Evolutionary conservation across 1,140 invertebrate species (phyloP).

Genomic region (Pteromalus puparum): DNA sequence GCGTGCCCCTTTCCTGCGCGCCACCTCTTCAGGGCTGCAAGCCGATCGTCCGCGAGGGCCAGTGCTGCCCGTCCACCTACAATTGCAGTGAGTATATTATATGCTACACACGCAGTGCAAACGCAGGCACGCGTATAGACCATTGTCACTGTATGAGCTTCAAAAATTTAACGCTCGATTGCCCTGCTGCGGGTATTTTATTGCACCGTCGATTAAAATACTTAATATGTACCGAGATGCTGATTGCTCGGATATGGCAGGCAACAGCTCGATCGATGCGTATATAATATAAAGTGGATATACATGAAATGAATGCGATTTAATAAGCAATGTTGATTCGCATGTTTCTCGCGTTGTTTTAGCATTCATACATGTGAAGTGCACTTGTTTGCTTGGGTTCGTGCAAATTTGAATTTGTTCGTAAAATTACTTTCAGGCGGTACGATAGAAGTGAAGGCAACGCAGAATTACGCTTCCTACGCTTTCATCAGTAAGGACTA

Average conservation of each 20-base stretch:
- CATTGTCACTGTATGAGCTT: too few species aligned
- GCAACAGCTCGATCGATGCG: too few species aligned
- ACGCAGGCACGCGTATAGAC: too few species aligned
- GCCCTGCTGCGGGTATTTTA: too few species aligned
- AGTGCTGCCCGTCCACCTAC: slow-evolving; percentile 90
- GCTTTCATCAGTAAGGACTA: slow-evolving; percentile 78
- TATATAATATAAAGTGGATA: too few species aligned
- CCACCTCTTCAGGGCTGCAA: slow-evolving; percentile 84
- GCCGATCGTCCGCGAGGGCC: slow-evolving; percentile 84
- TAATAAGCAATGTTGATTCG: not conserved
- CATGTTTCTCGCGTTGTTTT: not conserved
- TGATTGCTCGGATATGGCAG: too few species aligned
- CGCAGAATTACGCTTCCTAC: slow-evolving; percentile 75
- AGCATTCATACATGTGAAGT: too few species aligned
- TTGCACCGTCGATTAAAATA: too few species aligned
- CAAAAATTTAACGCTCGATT: too few species aligned
- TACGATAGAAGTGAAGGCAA: slow-evolving; percentile 75
- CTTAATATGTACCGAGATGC: too few species aligned
- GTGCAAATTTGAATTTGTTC: not conserved
- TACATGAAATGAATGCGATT: not conserved
- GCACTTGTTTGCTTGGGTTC: too few species aligned
- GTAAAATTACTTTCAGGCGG: slow-evolving; percentile 68
- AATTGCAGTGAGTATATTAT: slow-evolving; percentile 80
- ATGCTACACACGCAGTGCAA: too few species aligned
- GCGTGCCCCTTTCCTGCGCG: slow-evolving; percentile 85